Evolutionary conservation across 2,888 invertebrate genomes (phyloP), one percentile per base, ranked within the genome.

Genomic region (Sturmia bella): DNA sequence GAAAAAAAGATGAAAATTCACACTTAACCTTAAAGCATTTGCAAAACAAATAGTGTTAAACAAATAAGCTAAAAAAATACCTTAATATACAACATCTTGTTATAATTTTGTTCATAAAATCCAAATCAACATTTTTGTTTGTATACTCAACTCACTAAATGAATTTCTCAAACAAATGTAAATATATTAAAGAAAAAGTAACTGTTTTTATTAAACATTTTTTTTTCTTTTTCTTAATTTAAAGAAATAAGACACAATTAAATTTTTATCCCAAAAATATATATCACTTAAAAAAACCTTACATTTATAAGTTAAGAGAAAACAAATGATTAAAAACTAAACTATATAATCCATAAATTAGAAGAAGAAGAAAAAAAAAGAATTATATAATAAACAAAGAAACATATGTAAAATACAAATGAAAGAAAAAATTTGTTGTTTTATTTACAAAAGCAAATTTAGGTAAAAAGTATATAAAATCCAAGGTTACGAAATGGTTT

Each of bases 401-500:
- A 82, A 52, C 50, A 64, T 56, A 54, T 68, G 61, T 45, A 78
- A 75, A 75, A 79, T 59, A 66, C 32, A 21, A 21, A 52, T 56
- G 61, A 15, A 72, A 73, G 70, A 17, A 69, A 63, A 52, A 70
- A 79, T 41, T 17, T 82, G 83, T 81, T 81, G 84, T 85, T 85
- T 84, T 80, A 84, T 83, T 85, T 84, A 57, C 11, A 15, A 32
- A 66, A 63, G 32, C 13, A 76, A 68, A 37, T 15, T 37, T 19
- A 19, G 75, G 57, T 68, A n/a, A 43, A 63, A 82, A 57, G 57
- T 76, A 77, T 78, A 80, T 75, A 80, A 69, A 83, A 70, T 80
- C 66, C 68, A 61, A 80, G 84, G 61, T 84, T 83, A 83, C 37
- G 85, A 86, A 86, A 85, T 86, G 86, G 85, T 86, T 86, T 86